These are phyloP conservation scores for Ommatoiulus sabulosus DNA, from an alignment of 2,888 invertebrate genomes.

Conservation along the genomic window DNA sequence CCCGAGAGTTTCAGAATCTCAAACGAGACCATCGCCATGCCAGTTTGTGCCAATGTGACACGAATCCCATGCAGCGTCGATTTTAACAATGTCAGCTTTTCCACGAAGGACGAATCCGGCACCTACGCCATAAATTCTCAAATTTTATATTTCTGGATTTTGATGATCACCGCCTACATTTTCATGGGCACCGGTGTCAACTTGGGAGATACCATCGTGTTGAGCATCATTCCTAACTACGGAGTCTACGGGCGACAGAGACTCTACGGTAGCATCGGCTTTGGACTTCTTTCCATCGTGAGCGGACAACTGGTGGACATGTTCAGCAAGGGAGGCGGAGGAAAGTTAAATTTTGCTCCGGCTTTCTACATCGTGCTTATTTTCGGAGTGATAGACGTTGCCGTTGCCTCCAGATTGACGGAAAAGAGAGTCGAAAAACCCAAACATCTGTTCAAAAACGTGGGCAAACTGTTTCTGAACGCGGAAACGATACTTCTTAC, in stretches of 20 bases:
- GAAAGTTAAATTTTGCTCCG: constrained; percentile 73
- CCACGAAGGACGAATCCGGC: not conserved
- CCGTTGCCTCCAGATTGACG: constrained; percentile 71
- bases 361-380: constrained; percentile 68
- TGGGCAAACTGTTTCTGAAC: constrained; percentile 46
- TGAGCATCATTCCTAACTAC: constrained; percentile 71
- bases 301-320: constrained; percentile 82
- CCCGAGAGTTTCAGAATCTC: not conserved
- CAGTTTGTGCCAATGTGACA: not conserved
- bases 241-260: constrained; percentile 84
- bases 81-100: not conserved
- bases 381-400: constrained; percentile 67
- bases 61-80: not conserved
- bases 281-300: constrained; percentile 81
- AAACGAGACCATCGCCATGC: not conserved
- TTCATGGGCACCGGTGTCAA: constrained; percentile 53
- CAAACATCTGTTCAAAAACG: constrained; percentile 24
- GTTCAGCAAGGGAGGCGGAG: constrained; percentile 70
- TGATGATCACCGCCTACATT: constrained; percentile 51
- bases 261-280: constrained; percentile 89
- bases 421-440: constrained; percentile 53
- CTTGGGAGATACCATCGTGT: constrained; percentile 52
- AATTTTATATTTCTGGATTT: constrained; percentile 51
- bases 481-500: constrained; percentile 85
- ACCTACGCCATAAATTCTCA: constrained; percentile 61